Evolutionary conservation across 2,113 vertebrate genomes (phyloP).

Genomic region (Nannobrachium achirus): DNA sequence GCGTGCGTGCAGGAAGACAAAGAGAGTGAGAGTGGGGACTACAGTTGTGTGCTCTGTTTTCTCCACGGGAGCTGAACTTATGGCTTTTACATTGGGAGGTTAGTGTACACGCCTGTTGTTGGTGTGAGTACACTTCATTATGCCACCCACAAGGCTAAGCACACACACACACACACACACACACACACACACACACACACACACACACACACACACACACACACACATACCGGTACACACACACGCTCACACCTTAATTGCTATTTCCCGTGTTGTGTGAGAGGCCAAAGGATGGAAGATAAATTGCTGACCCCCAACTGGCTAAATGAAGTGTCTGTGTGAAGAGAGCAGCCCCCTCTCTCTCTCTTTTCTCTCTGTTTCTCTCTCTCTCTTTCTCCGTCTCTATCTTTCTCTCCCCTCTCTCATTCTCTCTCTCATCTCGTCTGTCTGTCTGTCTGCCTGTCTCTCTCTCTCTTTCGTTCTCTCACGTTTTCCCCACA

Average conservation of each 20-base stretch:
- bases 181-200: too few relatives aligned
- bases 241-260: not conserved
- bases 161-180: too few relatives aligned
- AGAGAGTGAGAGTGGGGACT: not conserved
- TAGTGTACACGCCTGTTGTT: not conserved
- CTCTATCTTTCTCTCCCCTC: not conserved
- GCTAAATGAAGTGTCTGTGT: not conserved
- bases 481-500: not conserved
- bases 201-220: too few relatives aligned
- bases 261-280: not conserved
- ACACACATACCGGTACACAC: too few relatives aligned
- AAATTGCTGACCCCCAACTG: conserved; percentile 6
- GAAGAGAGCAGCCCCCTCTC: not conserved
- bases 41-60: not conserved
- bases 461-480: not conserved
- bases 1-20: not conserved
- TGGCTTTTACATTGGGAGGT: too few relatives aligned
- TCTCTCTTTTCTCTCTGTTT: not conserved
- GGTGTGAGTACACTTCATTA: not conserved
- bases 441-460: not conserved
- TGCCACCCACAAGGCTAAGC: not conserved
- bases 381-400: not conserved
- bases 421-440: not conserved
- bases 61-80: too few relatives aligned
- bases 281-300: not conserved